Evolutionary conservation across 2,113 vertebrate genomes (phyloP).

Genomic region (Microcebus jonahi): DNA sequence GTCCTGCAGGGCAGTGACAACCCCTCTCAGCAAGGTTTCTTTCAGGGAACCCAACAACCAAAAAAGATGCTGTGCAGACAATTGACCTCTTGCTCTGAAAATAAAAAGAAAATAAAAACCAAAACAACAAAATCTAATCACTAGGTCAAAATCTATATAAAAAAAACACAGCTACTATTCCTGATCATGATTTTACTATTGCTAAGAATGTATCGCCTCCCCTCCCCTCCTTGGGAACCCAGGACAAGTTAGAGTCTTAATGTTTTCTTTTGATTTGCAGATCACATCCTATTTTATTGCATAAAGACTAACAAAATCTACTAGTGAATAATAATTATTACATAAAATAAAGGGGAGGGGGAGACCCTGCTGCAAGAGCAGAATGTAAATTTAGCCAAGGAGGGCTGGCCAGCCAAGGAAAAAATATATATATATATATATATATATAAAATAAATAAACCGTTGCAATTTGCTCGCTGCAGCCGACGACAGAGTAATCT

Average conservation of each 20-base stretch:
- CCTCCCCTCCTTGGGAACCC: slow-evolving; percentile 58
- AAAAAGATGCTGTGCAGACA: slow-evolving; percentile 59
- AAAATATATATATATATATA: slow-evolving; percentile 58
- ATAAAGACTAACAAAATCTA: slow-evolving; percentile 85
- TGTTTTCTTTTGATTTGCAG: slow-evolving; percentile 87
- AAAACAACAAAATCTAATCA: slow-evolving; percentile 74
- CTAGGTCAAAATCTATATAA: slow-evolving; percentile 79
- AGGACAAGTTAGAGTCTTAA: slow-evolving; percentile 83
- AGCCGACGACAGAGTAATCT: slow-evolving; percentile 68
- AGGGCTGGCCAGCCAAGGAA: slow-evolving; percentile 72
- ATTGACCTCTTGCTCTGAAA: slow-evolving; percentile 73
- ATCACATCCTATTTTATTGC: slow-evolving; percentile 88
- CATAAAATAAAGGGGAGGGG: slow-evolving; percentile 83
- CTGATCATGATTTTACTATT: slow-evolving; percentile 66
- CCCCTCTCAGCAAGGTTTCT: slow-evolving; percentile 46
- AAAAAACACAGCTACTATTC: slow-evolving; percentile 69
- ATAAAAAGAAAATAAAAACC: slow-evolving; percentile 16
- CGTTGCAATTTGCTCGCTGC: slow-evolving; percentile 80
- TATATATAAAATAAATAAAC: slow-evolving; percentile 72
- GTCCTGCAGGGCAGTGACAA: background rate
- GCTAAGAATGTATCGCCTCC: background rate
- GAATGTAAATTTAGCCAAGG: slow-evolving; percentile 83
- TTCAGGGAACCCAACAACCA: slow-evolving; percentile 42
- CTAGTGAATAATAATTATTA: slow-evolving; percentile 90
- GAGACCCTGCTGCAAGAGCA: slow-evolving; percentile 57